phyloP scores from a whole-genome alignment of 2,113 vertebrate species.

The Dolichallabes microphthalmus region DNA sequence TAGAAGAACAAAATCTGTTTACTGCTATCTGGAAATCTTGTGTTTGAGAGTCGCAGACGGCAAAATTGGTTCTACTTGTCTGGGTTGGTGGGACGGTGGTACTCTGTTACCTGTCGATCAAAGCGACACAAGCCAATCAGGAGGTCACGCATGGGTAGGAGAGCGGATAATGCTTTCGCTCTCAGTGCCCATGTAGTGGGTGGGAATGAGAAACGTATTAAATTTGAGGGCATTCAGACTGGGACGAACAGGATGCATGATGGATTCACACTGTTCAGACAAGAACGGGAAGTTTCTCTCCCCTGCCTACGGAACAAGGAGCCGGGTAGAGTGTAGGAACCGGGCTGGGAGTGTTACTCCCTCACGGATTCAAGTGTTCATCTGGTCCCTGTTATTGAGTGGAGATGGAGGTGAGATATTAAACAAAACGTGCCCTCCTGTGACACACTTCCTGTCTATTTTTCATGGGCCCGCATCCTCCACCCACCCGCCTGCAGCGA shows the following conservation, averaged over 20 bases:
- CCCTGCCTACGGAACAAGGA: not conserved
- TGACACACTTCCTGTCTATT: not conserved
- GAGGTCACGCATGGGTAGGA: not conserved
- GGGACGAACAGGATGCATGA: not conserved
- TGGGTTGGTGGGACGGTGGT: not conserved
- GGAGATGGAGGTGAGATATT: conserved; percentile 18
- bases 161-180: not conserved
- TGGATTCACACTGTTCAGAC: not conserved
- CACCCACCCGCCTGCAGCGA: not conserved
- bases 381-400: conserved; percentile 2
- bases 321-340: not conserved
- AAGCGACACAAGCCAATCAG: not conserved
- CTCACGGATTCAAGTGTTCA: not conserved
- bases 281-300: not conserved
- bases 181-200: not conserved
- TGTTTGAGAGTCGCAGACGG: not conserved
- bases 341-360: not conserved
- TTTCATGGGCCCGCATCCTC: not conserved
- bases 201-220: not conserved
- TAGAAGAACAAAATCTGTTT: not conserved
- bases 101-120: not conserved
- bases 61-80: not conserved
- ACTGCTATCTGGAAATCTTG: not conserved
- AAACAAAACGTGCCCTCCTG: conserved; percentile 14
- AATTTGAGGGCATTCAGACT: not conserved